Base-by-base conservation (phyloP, 2,888 invertebrate species). In the Himalopsyche japonica region DNA sequence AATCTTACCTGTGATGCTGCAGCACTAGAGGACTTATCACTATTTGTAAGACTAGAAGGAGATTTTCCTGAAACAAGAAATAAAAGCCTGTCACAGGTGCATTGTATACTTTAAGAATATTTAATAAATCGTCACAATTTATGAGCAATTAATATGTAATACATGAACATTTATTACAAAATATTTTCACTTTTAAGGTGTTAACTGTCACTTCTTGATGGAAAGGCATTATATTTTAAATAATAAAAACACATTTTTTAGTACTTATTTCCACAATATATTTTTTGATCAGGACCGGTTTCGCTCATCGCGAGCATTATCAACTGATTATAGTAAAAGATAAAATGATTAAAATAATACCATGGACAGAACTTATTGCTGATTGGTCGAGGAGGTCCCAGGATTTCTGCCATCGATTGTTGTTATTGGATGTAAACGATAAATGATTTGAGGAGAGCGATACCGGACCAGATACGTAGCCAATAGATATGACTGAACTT, bases 381-480 rank as follows among this genome's bases (percentile, higher is more conserved):
- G 95, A 94, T 89, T 97, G 98, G 90, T 98, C 98, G 18, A 98
- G 91, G n/a, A 98, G 93, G 89, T 98, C 98, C 97, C 98, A 98
- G 0, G 98, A 98, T 90, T 98, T 98, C 92, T 98, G 98, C 3
- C 98, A 93, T 5, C 95, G 92, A 88, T 88, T 87, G 79, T 87
- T 87, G 86, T 88, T 84, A 77, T 88, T 86, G 80, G 87, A 47
- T 84, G 87, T 86, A 76, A 84, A 84, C 20, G 86, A 83, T 15
- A 84, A 30, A 43, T 87, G 87, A 47, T 84, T 84, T 32, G 83
- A 84, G 24, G 86, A 82, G 24, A 84, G 80, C 20, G 86, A 83
- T 27, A 80, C 64, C 18, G 84, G 85, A 10, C 82, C 64, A 1
- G 86, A 86, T 32, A 78, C 57, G 77, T 84, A 85, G 48, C 85